Base-by-base conservation (phyloP, 2,797 vertebrate genomes). In the Clarias fuscus region DNA sequence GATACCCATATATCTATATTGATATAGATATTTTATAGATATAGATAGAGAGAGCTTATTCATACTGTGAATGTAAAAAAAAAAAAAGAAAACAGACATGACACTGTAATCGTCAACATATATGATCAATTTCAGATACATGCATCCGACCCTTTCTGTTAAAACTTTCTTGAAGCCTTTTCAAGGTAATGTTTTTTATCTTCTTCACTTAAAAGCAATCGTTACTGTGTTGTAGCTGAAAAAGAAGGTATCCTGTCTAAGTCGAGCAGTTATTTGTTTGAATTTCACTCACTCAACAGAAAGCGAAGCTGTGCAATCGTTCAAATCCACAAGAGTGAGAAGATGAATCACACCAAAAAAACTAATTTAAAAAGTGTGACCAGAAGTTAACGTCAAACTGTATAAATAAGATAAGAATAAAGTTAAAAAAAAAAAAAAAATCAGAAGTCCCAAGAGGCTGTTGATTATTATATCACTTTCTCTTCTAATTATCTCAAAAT, bases 41-140 rank as follows among this genome's bases (percentile, higher is more conserved):
- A 83, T 88, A 88, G 84, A 92, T 91, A 95, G 91, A 95, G 88
- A 96, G 95, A 98, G 97, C 97, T 98, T 98, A 98, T 98, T 98
- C 94, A 96, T 97, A 97, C 96, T 97, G 97, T 96, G 95, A 94
- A 94, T 95, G 95, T 94, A 93, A 93, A 96, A 86, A 96, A 96
- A 94, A 93, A 94, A 96, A 96, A 94, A 96, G 2, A 65, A 81
- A 65, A 48, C 37, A 95, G 94, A 97, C 96, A 97, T 94, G 95
- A 95, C 94, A 95, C 94, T 96, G 62, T 81, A 67, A 65, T 53
- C 37, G 14, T 92, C 95, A 96, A 95, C 94, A 95, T 92, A 93
- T 94, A 97, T 95, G 95, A 96, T 95, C 94, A 94, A 94, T 95
- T 96, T 95, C 93, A 95, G 95, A 95, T 95, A 95, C 95, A 96